Evolutionary conservation across 2,888 invertebrate species (phyloP).

Genomic region (Byasa hedistus): DNA sequence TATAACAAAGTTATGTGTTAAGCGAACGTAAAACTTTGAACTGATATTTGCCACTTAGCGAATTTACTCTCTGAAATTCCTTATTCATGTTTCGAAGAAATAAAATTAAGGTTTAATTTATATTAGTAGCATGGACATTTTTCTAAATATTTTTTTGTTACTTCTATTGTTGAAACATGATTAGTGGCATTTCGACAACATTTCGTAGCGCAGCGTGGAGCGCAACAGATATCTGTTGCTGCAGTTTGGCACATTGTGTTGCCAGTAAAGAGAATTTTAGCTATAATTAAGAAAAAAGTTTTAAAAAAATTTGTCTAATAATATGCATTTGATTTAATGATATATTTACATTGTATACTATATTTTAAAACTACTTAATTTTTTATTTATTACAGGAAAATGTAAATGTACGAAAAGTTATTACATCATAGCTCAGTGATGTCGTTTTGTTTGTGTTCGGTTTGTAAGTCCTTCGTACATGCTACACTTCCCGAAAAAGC

Average conservation of each 20-base stretch:
- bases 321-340: too few species aligned
- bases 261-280: conserved; percentile 22
- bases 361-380: too few species aligned
- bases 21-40: conserved; percentile 4
- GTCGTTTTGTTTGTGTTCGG: too few species aligned
- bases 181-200: conserved; percentile 7
- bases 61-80: too few species aligned
- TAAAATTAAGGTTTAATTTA: background rate
- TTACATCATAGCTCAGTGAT: too few species aligned
- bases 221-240: conserved; percentile 75
- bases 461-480: too few species aligned
- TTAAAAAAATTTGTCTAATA: conserved; percentile 28
- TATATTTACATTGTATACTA: too few species aligned
- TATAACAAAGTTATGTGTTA: conserved; percentile 8
- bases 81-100: too few species aligned
- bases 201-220: conserved; percentile 28
- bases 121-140: too few species aligned
- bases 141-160: conserved; percentile 9
- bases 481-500: too few species aligned
- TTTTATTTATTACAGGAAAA: too few species aligned
- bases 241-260: conserved; percentile 32
- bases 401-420: too few species aligned
- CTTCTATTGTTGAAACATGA: background rate
- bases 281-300: background rate
- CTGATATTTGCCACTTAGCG: background rate